phyloP scores from a whole-genome alignment of 2,888 invertebrate genomes.

The Drosophila tanythrix region DNA sequence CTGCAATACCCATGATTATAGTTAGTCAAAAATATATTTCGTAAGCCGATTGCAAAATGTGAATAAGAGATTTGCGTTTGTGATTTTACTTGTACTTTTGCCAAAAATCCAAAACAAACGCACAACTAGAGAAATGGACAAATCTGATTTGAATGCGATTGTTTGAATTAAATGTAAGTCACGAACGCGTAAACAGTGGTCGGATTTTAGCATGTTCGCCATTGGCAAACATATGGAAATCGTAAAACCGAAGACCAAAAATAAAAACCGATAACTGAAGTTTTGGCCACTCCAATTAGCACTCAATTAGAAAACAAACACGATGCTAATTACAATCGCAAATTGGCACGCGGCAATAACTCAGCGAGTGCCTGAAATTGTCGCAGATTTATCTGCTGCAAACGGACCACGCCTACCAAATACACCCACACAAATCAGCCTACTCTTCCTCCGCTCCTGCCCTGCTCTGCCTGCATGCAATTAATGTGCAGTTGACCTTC shows the following conservation, averaged over 20 bases:
- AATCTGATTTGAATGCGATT: constrained; percentile 70
- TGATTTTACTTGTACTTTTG: constrained; percentile 21
- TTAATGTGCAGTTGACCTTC: constrained; percentile 76
- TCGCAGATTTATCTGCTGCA: constrained; percentile 61
- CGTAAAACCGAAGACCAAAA: constrained; percentile 23
- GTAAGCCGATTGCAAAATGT: constrained; percentile 41
- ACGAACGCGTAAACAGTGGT: constrained; percentile 64
- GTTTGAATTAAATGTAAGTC: constrained; percentile 77
- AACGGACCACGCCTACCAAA: constrained; percentile 17
- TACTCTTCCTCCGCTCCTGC: not conserved
- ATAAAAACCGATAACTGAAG: not conserved
- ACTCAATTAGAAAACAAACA: constrained; percentile 76
- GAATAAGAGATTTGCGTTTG: constrained; percentile 31
- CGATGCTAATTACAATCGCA: constrained; percentile 60
- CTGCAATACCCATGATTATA: not conserved
- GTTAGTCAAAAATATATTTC: constrained; percentile 25
- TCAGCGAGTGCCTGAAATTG: constrained; percentile 43
- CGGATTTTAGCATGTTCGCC: constrained; percentile 65
- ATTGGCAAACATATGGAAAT: constrained; percentile 24
- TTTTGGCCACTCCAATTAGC: constrained; percentile 67
- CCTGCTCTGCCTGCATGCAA: constrained; percentile 44
- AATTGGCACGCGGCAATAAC: constrained; percentile 47
- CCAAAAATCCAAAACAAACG: constrained; percentile 33
- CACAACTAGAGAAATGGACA: constrained; percentile 31
- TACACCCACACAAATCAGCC: not conserved